Evolutionary conservation across 1,140 invertebrate species (phyloP).

Genomic region (Drosophila sechellia): DNA sequence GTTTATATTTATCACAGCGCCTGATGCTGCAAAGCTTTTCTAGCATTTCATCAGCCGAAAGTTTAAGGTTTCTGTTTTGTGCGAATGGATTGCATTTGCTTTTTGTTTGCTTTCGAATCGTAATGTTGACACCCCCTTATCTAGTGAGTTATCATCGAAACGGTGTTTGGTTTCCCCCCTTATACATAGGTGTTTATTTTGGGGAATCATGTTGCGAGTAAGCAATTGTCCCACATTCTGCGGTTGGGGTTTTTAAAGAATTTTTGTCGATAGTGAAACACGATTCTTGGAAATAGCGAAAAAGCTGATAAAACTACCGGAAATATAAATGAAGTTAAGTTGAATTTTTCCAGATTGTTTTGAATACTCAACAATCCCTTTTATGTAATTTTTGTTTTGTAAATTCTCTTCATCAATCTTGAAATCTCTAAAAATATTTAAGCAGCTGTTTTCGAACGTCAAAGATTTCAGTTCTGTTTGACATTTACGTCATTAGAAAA

Average conservation of each 20-base stretch:
- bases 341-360: neutral
- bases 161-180: neutral
- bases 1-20: constrained; percentile 55
- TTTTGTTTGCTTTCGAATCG: constrained; percentile 3
- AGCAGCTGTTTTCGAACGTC: constrained; percentile 18
- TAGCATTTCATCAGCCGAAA: constrained; percentile 65
- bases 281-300: constrained; percentile 9
- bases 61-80: neutral
- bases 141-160: neutral
- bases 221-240: neutral
- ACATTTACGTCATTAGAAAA: constrained; percentile 33
- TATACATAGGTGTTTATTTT: constrained; percentile 5
- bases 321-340: neutral
- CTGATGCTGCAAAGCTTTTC: constrained; percentile 30
- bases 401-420: neutral
- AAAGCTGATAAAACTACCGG: constrained; percentile 1
- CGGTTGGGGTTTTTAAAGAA: constrained; percentile 7
- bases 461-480: constrained; percentile 10
- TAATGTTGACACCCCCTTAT: constrained; percentile 15
- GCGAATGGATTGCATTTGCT: constrained; percentile 21
- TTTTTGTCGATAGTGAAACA: constrained; percentile 15
- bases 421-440: constrained; percentile 36
- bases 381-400: neutral
- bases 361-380: neutral
- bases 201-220: neutral